Evolutionary conservation across 2,888 invertebrate genomes (phyloP).

Genomic region (Steinernema hermaphroditum): DNA sequence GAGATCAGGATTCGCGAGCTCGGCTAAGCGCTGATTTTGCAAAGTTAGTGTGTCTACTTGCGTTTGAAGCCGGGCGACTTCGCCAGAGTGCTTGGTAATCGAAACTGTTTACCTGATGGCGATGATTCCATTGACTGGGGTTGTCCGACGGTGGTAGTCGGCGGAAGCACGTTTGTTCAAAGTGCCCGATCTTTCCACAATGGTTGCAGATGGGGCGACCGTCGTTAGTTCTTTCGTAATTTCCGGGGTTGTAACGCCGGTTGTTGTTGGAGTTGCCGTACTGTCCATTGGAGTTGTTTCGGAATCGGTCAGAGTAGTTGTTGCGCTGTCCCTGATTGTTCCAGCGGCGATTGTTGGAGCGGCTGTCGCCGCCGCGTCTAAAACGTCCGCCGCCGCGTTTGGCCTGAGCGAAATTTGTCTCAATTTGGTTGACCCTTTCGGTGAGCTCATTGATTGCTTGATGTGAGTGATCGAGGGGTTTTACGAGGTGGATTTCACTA

Average conservation of each 20-base stretch:
- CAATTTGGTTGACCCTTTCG: no score
- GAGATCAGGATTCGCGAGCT: neutral
- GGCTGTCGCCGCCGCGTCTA: neutral
- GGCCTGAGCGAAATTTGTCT: neutral
- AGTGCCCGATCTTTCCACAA: neutral
- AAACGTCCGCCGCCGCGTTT: neutral
- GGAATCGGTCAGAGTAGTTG: neutral
- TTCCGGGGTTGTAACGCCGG: no score
- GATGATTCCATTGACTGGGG: neutral
- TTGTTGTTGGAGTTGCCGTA: neutral
- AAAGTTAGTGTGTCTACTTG: neutral
- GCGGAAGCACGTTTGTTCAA: neutral
- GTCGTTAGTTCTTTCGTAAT: neutral
- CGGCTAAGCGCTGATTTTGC: neutral
- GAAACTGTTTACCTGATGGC: neutral
- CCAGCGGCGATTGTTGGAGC: neutral
- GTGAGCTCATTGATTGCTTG: neutral
- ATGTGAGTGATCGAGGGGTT: neutral
- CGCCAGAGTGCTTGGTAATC: neutral
- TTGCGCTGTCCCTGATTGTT: neutral
- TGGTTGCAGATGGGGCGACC: neutral
- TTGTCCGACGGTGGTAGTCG: neutral
- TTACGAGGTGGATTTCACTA: neutral
- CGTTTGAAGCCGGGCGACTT: neutral
- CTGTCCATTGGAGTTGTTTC: neutral